These are phyloP conservation scores for Rugalucina vietnamica DNA, from an alignment of 2,888 invertebrate species.

Conservation along the genomic window DNA sequence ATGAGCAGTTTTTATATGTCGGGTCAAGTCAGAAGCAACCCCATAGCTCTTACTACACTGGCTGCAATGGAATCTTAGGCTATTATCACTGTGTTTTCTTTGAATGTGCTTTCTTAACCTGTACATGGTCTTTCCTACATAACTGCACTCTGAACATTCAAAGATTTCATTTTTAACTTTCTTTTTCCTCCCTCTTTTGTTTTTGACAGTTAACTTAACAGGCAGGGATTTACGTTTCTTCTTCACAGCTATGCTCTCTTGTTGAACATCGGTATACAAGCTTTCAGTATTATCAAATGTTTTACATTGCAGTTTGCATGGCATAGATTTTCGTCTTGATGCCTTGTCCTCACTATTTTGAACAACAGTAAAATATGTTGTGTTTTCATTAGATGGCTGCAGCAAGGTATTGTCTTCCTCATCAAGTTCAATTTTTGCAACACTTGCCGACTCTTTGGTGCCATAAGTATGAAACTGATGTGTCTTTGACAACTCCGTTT, in stretches of 20 bases:
- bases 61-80: constrained; percentile 66
- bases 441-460: not conserved
- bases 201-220: constrained; percentile 5
- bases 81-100: constrained; percentile 63
- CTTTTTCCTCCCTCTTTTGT: not conserved
- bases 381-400: not conserved
- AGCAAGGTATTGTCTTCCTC: not conserved
- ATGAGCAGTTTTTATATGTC: constrained; percentile 70
- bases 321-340: not conserved
- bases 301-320: not conserved
- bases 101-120: constrained; percentile 69
- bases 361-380: not conserved
- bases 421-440: not conserved
- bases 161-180: constrained; percentile 36
- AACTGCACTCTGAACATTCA: constrained; percentile 67
- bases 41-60: constrained; percentile 73
- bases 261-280: not conserved
- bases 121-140: constrained; percentile 58
- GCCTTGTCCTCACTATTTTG: not conserved
- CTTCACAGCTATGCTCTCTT: not conserved
- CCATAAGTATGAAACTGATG: not conserved
- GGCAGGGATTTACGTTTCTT: constrained; percentile 5
- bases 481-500: not conserved
- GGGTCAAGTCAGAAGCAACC: constrained; percentile 69
- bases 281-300: not conserved